Base-by-base conservation (phyloP, 2,797 vertebrate species). In the Propithecus deckenii region DNA sequence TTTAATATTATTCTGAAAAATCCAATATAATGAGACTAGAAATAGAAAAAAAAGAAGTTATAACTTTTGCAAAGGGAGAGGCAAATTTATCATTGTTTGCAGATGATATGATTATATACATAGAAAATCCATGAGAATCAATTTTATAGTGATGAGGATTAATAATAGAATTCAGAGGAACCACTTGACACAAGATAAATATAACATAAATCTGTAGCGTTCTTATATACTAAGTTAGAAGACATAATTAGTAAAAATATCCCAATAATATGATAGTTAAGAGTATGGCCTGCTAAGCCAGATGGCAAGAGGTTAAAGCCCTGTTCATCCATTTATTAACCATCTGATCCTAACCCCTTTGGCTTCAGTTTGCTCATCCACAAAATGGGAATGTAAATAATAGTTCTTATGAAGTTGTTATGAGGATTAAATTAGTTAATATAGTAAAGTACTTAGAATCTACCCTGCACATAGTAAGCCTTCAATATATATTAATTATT, bases 101-200 rank as follows among this genome's bases (percentile, higher is more conserved):
- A 93, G 65, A 85, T 86, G 41, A 93, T 78, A 75, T 90, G n/a
- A 85, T 81, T 80, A 72, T 85, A 85, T 67, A 83, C 22, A 52
- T 50, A 94, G 78, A 93, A 96, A 93, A 97, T 88, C 41, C 52
- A 72, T 91, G 41, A 93, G 46, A 95, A 92, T 90, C 71, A 63
- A 81, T 96, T 93, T 74, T 88, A 63, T 93, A 97, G 80, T 81
- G 41, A 92, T 83, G n/a, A 96, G n/a, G 91, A 95, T 94, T 92
- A 86, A 75, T 95, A 86, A 81, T 57, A 88, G 81, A 87, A 93
- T 94, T 50, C 46, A 91, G 65, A 78, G 76, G 75, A 69, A 65
- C 63, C 43, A 65, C 76, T 87, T 61, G 72, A 85, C 52, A 71
- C 7, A 92, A 78, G 75, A 74, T 32, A 97, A 96, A 92, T 67